Evolutionary conservation across 2,797 vertebrate species (phyloP).

Genomic region (Aulostomus chinensis): DNA sequence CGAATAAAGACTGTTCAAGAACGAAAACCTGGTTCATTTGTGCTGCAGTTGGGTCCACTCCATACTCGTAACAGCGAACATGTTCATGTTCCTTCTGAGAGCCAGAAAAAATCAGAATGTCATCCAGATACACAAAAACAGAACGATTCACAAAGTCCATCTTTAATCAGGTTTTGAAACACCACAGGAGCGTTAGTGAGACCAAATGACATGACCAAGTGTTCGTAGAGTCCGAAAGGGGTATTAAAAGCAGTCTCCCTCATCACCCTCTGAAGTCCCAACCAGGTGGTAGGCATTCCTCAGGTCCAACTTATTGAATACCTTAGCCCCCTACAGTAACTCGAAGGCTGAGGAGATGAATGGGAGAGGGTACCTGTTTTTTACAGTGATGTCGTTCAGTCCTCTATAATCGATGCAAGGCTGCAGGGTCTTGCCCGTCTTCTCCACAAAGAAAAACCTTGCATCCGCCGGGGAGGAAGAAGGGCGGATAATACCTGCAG

Average conservation of each 20-base stretch:
- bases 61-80: too few species aligned
- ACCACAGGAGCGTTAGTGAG: neutral
- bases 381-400: neutral
- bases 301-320: neutral
- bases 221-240: neutral
- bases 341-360: neutral
- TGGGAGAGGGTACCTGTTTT: neutral
- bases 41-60: too few species aligned
- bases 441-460: neutral
- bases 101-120: too few species aligned
- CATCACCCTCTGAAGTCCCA: neutral
- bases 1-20: too few species aligned
- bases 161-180: neutral
- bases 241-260: neutral
- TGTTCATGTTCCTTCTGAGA: too few species aligned
- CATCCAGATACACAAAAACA: too few species aligned
- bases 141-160: too few species aligned
- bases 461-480: neutral
- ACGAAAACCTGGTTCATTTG: too few species aligned
- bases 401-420: constrained; percentile 2
- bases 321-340: neutral
- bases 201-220: neutral
- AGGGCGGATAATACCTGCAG: neutral
- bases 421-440: neutral
- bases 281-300: neutral